Base-by-base conservation (phyloP, 2,113 vertebrate species). In the Laticauda laticaudata region DNA sequence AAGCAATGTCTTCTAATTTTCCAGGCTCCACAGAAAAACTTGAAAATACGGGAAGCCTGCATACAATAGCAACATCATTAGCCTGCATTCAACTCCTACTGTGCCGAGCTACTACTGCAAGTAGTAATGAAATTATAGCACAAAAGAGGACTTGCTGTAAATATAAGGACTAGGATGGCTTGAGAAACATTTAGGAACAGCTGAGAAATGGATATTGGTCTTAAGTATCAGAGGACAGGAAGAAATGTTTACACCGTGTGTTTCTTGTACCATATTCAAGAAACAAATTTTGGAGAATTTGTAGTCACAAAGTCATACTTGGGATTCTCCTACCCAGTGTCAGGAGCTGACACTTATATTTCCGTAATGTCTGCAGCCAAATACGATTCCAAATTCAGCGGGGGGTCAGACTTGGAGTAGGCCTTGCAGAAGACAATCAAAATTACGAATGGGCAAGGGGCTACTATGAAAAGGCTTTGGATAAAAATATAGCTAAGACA, bases 51-150 rank as follows among this genome's bases (percentile, higher is more conserved):
- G 69, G 56, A 91, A 95, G n/a, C 20, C 4, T 29, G 92, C 20
- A 91, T 93, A 94, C 94, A 95, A 24, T 89, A 91, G 56, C 92
- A 43, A 23, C 93, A 88, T 95, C 56, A 94, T 95, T 86, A 86
- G 69, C 53, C 54, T 93, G 69, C 81, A 87, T 90, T 93, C 39
- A 86, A 75, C 8, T 86, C 51, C 39, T 18, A 8, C 55, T 64
- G 7, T 56, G 61, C 29, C 43, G 64, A 56, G 85, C 29, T 61
- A 9, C 43, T 59, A 39, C 55, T 61, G 11, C 12, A 26, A 86
- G 39, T 24, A 43, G 9, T n/a, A 90, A 54, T 86, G 23, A 61
- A 61, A 61, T 0, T 59, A 51, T 10, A 86, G 29, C 55, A 90
- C 15, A 51, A 39, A 88, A 48, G 57, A 87, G 55, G 34, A 45